Percentiles rank a stretch among this genome's conserved stretches.
Evolutionary conservation across 1,140 invertebrate species (phyloP).

Genomic region (Drosophila gunungcola): DNA sequence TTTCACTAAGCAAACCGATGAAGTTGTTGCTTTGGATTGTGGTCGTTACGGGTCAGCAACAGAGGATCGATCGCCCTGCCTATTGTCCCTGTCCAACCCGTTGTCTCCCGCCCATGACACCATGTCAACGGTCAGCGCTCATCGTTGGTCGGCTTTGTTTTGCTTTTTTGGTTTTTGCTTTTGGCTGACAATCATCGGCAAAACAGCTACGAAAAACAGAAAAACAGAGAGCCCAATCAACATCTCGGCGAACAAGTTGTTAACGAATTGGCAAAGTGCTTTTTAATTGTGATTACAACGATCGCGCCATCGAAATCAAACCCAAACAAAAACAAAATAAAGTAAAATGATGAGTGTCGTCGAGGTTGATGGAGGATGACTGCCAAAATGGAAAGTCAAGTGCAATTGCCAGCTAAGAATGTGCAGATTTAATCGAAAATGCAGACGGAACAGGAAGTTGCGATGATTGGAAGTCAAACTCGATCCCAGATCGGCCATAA

Average conservation of each 20-base stretch:
- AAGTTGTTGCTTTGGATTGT: slow-evolving; percentile 26
- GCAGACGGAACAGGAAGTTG: slow-evolving; percentile 25
- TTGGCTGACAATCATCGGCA: slow-evolving; percentile 21
- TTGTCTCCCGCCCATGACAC: slow-evolving; percentile 1
- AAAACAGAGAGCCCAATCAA: slow-evolving; percentile 6
- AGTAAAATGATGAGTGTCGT: slow-evolving; percentile 20
- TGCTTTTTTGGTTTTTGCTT: background rate
- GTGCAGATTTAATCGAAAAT: slow-evolving; percentile 19
- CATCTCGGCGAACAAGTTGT: slow-evolving; percentile 49
- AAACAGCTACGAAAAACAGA: background rate
- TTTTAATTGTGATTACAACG: slow-evolving; percentile 73
- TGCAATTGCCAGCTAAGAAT: slow-evolving; percentile 31
- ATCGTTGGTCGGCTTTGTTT: slow-evolving; percentile 24
- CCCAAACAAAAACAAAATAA: slow-evolving; percentile 8
- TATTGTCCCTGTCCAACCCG: slow-evolving; percentile 18
- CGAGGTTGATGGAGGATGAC: slow-evolving; percentile 12
- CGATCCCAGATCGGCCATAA: background rate
- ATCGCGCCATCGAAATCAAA: slow-evolving; percentile 27
- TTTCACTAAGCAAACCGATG: slow-evolving; percentile 53
- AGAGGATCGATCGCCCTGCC: slow-evolving; percentile 20
- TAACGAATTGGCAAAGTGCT: slow-evolving; percentile 67
- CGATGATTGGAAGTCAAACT: background rate
- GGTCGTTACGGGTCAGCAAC: slow-evolving; percentile 6
- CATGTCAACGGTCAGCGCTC: slow-evolving; percentile 48
- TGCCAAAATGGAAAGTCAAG: slow-evolving; percentile 48